Evolutionary conservation across 2,113 vertebrate species (phyloP).

Genomic region (Choloepus hoffmanni): DNA sequence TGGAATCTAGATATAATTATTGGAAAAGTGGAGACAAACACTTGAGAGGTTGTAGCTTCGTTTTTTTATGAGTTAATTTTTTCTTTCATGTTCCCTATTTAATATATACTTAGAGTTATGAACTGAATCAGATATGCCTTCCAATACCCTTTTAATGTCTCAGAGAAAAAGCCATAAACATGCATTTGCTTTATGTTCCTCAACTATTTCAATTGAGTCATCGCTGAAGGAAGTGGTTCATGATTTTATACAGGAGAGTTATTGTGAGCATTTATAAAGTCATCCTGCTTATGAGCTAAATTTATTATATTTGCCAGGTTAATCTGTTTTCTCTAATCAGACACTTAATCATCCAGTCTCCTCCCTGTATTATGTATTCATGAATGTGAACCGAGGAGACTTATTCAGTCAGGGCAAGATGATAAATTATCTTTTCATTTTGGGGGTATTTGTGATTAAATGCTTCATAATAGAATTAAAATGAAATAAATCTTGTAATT

Average conservation of each 20-base stretch:
- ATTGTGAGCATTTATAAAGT: slow-evolving; percentile 73
- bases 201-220: slow-evolving; percentile 65
- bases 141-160: neutral
- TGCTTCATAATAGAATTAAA: slow-evolving; percentile 78
- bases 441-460: slow-evolving; percentile 76
- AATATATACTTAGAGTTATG: slow-evolving; percentile 29
- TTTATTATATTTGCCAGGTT: slow-evolving; percentile 82
- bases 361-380: slow-evolving; percentile 75
- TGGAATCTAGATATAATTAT: neutral
- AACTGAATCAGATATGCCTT: neutral
- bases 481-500: slow-evolving; percentile 77
- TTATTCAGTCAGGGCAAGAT: slow-evolving; percentile 68
- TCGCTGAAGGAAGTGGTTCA: slow-evolving; percentile 57
- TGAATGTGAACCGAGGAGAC: slow-evolving; percentile 64
- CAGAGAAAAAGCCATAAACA: slow-evolving; percentile 50
- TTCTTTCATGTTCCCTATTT: neutral
- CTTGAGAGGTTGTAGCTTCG: neutral
- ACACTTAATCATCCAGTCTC: slow-evolving; percentile 79
- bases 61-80: neutral
- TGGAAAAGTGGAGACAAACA: neutral
- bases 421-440: slow-evolving; percentile 77
- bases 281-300: slow-evolving; percentile 74
- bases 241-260: slow-evolving; percentile 71
- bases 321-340: slow-evolving; percentile 83
- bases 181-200: slow-evolving; percentile 49